Percentiles rank a stretch among this genome's conserved stretches.
These are phyloP conservation scores for Beaufortia kweichowensis DNA, from an alignment of 2,113 vertebrate species.

Conservation along the genomic window DNA sequence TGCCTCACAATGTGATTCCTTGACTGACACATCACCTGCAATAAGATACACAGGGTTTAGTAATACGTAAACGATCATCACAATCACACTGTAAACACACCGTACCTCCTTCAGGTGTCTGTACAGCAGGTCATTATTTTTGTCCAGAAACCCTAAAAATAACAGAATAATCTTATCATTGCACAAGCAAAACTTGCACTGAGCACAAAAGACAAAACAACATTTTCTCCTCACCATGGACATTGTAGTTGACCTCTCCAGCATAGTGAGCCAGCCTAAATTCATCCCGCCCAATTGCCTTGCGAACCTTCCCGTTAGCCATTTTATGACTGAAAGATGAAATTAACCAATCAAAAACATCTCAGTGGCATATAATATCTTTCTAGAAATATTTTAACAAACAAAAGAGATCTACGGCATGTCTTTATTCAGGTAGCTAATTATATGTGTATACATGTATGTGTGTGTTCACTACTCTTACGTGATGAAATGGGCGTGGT, in stretches of 20 bases:
- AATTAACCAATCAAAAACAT: constrained; percentile 34
- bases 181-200: not conserved
- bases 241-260: constrained; percentile 94
- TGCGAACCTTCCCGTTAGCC: constrained; percentile 90
- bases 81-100: not conserved
- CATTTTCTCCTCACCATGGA: constrained; percentile 75
- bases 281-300: constrained; percentile 87
- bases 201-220: not conserved
- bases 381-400: not conserved
- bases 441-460: not conserved
- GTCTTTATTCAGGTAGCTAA: too few relatives aligned
- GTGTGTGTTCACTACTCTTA: constrained; percentile 66
- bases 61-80: constrained; percentile 51
- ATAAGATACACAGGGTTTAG: constrained; percentile 47
- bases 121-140: constrained; percentile 95
- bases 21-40: constrained; percentile 91
- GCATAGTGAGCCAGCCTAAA: constrained; percentile 94
- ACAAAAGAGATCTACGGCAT: too few relatives aligned
- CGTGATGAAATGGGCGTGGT: constrained; percentile 94
- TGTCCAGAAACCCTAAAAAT: constrained; percentile 90
- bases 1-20: constrained; percentile 86
- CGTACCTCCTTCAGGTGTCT: constrained; percentile 93
- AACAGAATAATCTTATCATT: constrained; percentile 1
- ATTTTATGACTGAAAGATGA: constrained; percentile 85
- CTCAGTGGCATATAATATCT: not conserved